These are phyloP conservation scores for Mycteria americana DNA, from an alignment of 2,797 vertebrate species.

Conservation along the genomic window DNA sequence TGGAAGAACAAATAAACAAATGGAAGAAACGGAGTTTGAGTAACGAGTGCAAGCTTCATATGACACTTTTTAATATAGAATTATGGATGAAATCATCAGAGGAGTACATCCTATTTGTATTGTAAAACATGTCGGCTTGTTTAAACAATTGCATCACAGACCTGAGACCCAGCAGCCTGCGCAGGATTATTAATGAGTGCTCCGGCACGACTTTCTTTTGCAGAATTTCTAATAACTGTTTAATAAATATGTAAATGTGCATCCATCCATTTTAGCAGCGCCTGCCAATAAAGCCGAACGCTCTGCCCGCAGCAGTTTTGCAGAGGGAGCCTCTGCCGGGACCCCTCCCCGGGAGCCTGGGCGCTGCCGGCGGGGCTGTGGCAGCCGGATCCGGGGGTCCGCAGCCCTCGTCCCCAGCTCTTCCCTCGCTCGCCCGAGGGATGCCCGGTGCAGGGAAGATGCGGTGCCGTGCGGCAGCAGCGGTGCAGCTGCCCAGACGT, in stretches of 20 bases:
- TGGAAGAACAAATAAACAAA: conserved; percentile 24
- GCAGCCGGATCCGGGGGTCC: rapidly evolving
- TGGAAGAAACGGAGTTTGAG: conserved; percentile 38
- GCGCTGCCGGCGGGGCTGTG: background rate
- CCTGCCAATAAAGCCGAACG: rapidly evolving
- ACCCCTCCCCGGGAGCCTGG: background rate
- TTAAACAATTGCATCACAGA: background rate
- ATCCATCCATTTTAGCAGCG: background rate
- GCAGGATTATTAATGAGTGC: background rate
- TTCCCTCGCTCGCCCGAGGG: rapidly evolving
- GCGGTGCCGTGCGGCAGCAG: rapidly evolving
- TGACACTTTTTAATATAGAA: conserved; percentile 26
- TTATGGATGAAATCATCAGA: conserved; percentile 33
- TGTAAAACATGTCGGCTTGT: background rate
- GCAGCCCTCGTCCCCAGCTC: background rate
- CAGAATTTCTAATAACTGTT: conserved; percentile 2
- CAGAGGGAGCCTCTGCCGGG: background rate
- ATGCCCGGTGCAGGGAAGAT: rapidly evolving
- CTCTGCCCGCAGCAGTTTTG: rapidly evolving
- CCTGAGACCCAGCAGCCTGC: background rate
- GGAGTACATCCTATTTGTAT: background rate
- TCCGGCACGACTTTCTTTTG: background rate
- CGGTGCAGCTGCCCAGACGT: background rate
- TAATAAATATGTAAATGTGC: background rate
- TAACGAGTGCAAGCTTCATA: background rate